A percentile compares a stretch with the other conserved stretches of the same genome.
These are phyloP conservation scores for Slavum lentiscoides DNA, from an alignment of 2,888 invertebrate species.

Conservation along the genomic window DNA sequence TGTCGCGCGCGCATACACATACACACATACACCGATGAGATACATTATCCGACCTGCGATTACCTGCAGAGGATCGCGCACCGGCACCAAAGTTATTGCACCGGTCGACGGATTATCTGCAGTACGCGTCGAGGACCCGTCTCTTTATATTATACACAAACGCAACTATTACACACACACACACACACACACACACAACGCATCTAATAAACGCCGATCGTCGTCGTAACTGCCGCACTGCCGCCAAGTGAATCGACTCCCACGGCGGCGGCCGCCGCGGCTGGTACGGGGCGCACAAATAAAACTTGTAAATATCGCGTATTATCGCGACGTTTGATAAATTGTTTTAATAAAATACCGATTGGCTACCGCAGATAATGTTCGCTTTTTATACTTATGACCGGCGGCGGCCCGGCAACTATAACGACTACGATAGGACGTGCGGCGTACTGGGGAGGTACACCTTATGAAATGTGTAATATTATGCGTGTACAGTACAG, in stretches of 20 bases:
- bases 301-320: slow-evolving; percentile 50
- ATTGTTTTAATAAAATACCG: slow-evolving; percentile 52
- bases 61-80: too few species aligned
- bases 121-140: background rate
- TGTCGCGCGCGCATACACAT: background rate
- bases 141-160: background rate
- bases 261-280: slow-evolving; percentile 2
- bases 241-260: slow-evolving; percentile 26
- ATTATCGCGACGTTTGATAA: slow-evolving; percentile 44
- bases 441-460: background rate
- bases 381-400: slow-evolving; percentile 25
- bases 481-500: background rate
- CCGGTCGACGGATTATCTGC: slow-evolving; percentile 6
- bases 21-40: background rate
- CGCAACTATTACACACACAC: too few species aligned
- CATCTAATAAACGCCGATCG: slow-evolving; percentile 43
- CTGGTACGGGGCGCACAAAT: slow-evolving; percentile 10
- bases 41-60: slow-evolving; percentile 33
- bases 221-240: background rate
- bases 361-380: slow-evolving; percentile 51
- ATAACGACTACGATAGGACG: background rate
- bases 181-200: too few species aligned
- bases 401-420: background rate
- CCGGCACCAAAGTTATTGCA: slow-evolving; percentile 42
- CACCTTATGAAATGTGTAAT: too few species aligned